Percentiles rank a stretch among this genome's conserved stretches.
Evolutionary conservation across 2,888 invertebrate species (phyloP).

Genomic region (Pandemis cinnamomeana): DNA sequence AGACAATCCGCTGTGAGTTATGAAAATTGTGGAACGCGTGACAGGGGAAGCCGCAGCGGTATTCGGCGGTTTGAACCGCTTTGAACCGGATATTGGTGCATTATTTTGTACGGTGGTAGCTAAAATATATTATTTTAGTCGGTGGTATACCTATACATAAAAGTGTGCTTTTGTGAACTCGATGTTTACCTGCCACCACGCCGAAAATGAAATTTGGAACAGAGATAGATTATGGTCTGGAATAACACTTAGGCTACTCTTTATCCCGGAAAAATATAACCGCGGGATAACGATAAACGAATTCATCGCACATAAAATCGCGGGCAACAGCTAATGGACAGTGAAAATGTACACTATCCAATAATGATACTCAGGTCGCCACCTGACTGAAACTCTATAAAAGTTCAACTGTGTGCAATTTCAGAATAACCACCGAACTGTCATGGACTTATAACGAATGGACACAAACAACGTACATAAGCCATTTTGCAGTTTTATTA

Average conservation of each 20-base stretch:
- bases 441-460: constrained; percentile 10
- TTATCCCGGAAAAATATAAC: no score
- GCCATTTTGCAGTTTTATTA: constrained; percentile 5
- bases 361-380: no score
- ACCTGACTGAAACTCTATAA: neutral
- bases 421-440: constrained; percentile 1
- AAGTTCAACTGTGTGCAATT: neutral
- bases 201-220: no score
- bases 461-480: neutral
- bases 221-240: no score
- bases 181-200: no score
- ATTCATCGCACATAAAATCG: no score
- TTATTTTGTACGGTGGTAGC: neutral
- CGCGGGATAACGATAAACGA: no score
- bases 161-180: no score
- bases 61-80: constrained; percentile 16
- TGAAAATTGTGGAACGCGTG: constrained; percentile 46
- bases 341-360: no score
- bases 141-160: no score
- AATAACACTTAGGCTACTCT: no score
- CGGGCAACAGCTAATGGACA: no score
- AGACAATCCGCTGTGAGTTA: constrained; percentile 46
- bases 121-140: neutral
- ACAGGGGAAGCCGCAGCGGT: constrained; percentile 44
- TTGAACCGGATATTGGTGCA: constrained; percentile 2